Base-by-base conservation (phyloP, 2,113 vertebrate genomes). In the Boleophthalmus pectinirostris region DNA sequence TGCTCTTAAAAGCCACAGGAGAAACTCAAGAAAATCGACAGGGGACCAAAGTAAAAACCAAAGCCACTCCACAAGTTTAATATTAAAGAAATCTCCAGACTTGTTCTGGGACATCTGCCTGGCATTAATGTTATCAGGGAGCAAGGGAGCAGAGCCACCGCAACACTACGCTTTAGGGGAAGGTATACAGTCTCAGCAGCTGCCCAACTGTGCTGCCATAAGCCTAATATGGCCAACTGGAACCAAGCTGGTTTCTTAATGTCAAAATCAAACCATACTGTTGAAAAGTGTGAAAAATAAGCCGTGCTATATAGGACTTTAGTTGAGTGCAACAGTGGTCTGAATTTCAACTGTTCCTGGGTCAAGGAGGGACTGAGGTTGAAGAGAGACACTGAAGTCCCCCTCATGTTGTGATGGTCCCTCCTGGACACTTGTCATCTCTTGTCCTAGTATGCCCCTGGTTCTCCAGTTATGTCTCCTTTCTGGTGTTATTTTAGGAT, bases 81-180 rank as follows among this genome's bases (percentile, higher is more conserved):
- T 84, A 82, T 83, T 73, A 81, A 84, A 66, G 86, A 90, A 85
- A 84, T 71, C 76, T 68, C 73, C 89, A 86, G 72, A 87, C 78
- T 76, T 72, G 80, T 90, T 86, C 85, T 85, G 81, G 85, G 91
- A 92, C 90, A 91, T 89, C 90, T 91, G 90, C 88, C 86, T 87
- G 77, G 74, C 84, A 85, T 90, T 91, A 91, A 93, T 92, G 91
- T 82, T 91, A 85, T 85, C 82, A 86, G 88, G 92, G 93, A 92
- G 82, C 85, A 81, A 35, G 91, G 87, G 89, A 92, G 87, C 77
- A 72, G 83, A 66, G 77, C 66, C 74, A 79, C 81, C 75, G 79
- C 74, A 90, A 89, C 90, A 87, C 88, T 90, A 85, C 87, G 90
- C 92, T 92, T 91, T 61, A 77, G 89, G 90, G 91, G 85, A 86